Percentiles rank a stretch among this genome's conserved stretches.
Conservation (phyloP, 64 coral and sea anemone species). For the Stylophora pistillata region DNA sequence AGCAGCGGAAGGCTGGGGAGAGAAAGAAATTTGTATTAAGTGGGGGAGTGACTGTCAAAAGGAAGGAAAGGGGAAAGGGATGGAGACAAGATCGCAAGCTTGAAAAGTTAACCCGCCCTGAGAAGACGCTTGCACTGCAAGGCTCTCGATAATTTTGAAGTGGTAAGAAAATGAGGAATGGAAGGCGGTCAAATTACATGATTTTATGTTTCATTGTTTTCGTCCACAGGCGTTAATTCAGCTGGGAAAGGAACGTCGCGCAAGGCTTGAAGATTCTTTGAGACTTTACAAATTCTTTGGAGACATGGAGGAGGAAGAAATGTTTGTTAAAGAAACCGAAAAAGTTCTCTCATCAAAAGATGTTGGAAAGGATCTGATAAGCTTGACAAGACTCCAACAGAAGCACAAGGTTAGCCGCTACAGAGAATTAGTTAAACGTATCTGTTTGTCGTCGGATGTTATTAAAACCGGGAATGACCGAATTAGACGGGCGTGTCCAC, state of each 20-base stretch:
- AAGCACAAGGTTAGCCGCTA: conserved; percentile 73
- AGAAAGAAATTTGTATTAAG: too few species aligned
- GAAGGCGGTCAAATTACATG: too few species aligned
- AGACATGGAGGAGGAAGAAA: conserved; percentile 90
- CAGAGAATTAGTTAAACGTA: neutral
- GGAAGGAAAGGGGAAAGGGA: too few species aligned
- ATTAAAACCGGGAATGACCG: too few species aligned
- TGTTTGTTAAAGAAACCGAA: conserved; percentile 91
- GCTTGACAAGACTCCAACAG: conserved; percentile 88
- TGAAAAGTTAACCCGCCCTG: too few species aligned
- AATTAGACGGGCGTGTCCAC: too few species aligned
- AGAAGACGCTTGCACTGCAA: too few species aligned
- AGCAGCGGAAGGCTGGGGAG: too few species aligned
- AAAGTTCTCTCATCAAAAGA: conserved; percentile 86
- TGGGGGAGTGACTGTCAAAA: too few species aligned
- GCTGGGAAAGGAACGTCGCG: conserved; percentile 69
- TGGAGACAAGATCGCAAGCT: too few species aligned
- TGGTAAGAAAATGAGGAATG: too few species aligned
- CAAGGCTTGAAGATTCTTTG: conserved; percentile 84
- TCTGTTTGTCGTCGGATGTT: neutral
- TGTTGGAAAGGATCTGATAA: conserved; percentile 87
- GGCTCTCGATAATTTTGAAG: too few species aligned
- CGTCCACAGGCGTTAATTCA: conserved; percentile 61
- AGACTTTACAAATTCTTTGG: conserved; percentile 85
- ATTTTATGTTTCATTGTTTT: neutral